Evolutionary conservation across 2,888 invertebrate genomes (phyloP), one percentile per base, ranked within the genome.

Genomic region (Mechanitis mazaeus): DNA sequence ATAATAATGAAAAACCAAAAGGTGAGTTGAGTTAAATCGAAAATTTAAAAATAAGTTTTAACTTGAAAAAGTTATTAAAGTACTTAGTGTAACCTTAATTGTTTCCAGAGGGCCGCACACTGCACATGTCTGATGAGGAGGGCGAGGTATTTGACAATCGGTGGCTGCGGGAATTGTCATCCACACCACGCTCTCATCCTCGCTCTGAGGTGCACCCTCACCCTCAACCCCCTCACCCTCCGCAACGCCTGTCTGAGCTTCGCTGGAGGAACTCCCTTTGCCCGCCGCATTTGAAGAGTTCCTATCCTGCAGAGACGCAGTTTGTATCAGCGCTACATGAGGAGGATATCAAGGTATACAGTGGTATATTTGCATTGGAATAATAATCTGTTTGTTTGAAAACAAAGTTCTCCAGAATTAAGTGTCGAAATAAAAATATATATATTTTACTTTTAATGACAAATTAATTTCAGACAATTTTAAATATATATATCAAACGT

Each of bases 91-190:
- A 50, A 3, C 54, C 20, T 45, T 9, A n/a, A 35, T 28, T 33
- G 33, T 2, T 45, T 35, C 5, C 71, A 86, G 85, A 84, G 58
- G 79, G 78, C 0, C 87, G 89, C 55, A 91, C 91, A 68, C 84
- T 94, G 33, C 92, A 92, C 72, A 94, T 95, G 93, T 96, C 96
- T 55, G 97, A 97, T 74, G 97, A 97, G 77, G 95, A 95, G 70
- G 95, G 94, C 54, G 96, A 96, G 77, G 89, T 95, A 54, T 96
- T 96, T 76, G 95, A 96, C 80, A 95, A 95, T 76, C 94, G 94
- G 57, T 95, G 94, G 76, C 89, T 97, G 66, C 91, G 90, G 0
- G 94, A 94, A 78, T 81, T 94, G 71, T 89, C 61, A 92, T 93
- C 0, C 91, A 92, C 71, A 2, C 70, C 68, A 42, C 64, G 33